Base-by-base conservation (phyloP, 2,113 vertebrate species). In the Plotosus lineatus region DNA sequence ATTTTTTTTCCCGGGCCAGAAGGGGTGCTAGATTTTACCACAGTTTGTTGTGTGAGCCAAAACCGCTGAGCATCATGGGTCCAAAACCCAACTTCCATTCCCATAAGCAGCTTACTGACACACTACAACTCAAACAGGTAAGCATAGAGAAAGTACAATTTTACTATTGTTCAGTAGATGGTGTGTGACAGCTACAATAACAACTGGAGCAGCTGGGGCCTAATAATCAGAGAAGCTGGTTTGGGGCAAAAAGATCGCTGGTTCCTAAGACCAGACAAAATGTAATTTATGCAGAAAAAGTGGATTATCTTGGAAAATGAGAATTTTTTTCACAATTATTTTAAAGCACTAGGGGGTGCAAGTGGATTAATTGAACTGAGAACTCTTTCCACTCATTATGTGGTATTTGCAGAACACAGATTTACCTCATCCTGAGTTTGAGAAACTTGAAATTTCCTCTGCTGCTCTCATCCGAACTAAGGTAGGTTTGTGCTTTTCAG, bases 401-500 rank as follows among this genome's bases (percentile, higher is more conserved):
- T n/a, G n/a, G n/a, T n/a, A 6, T 79, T 76, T 80, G 12, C 50
- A 84, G 82, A 69, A 38, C 28, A 36, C 33, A 1, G 33, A 66
- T 36, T 44, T 86, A 19, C 36, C 71, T 28, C 79, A 80, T 38
- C n/a, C 68, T 44, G 76, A 46, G 28, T 48, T 82, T 21, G 85
- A 84, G 48, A 42, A 79, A 3, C 71, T 38, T 50, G 21, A 86
- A 51, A 69, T 51, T 60, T 36, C 28, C 48, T 50, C 79, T 33
- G 65, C 36, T 77, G 50, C 31, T 12, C 85, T 86, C 28, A 86
- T 86, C 69, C 85, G 84, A 66, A 86, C 85, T 19, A 86, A 82
- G 79, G 82, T 84, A 60, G 15, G 76, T 56, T 7, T 65, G 48
- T 38, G 14, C 23, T 55, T 56, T 71, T 53, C 48, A 56, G 11